Evolutionary conservation across 2,888 invertebrate genomes (phyloP), one percentile per base, ranked within the genome.

Genomic region (Eucriotettix oculatus): DNA sequence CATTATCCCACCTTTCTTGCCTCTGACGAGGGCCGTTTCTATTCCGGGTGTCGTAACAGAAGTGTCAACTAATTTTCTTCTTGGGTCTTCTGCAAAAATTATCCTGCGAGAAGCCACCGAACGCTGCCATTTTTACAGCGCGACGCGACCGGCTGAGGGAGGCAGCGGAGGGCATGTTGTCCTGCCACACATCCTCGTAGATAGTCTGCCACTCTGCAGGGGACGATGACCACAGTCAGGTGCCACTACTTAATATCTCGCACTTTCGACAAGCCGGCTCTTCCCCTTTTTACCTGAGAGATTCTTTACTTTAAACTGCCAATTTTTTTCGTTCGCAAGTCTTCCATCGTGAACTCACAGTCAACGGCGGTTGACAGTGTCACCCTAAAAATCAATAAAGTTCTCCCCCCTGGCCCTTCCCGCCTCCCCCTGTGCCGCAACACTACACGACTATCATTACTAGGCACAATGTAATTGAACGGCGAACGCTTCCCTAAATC

Each of bases 311-410:
- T 60, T 61, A 53, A 58, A 43, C 60, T 58, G 60, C 57, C 60
- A 59, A 61, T 62, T 74, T 76, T 75, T 72, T 73, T 69, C 69
- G 72, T 71, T 75, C 73, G 71, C 73, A 72, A 73, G 72, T 73
- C 74, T 73, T 72, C 72, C 74, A 74, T 75, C 72, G 75, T 73
- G 71, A 75, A 76, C 74, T 74, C 75, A 66, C 70, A 74, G 74
- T 72, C 72, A 74, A 74, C 75, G 76, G 73, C 74, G 73, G 77
- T 78, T 79, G 79, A 79, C 79, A 80, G 77, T 79, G 80, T 80
- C 79, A 79, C 79, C 79, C 79, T 78, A 79, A 80, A 80, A 80
- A 80, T 80, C 80, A 80, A 80, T 80, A 80, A 78, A 76, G 76
- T 75, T 76, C 74, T 69, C 70, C 72, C 73, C 75, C 76, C 75